A percentile compares a stretch with the other conserved stretches of the same genome.
Conservation (phyloP, 53 echinoderm and acorn worm species). For the Echinarachnius parma region DNA sequence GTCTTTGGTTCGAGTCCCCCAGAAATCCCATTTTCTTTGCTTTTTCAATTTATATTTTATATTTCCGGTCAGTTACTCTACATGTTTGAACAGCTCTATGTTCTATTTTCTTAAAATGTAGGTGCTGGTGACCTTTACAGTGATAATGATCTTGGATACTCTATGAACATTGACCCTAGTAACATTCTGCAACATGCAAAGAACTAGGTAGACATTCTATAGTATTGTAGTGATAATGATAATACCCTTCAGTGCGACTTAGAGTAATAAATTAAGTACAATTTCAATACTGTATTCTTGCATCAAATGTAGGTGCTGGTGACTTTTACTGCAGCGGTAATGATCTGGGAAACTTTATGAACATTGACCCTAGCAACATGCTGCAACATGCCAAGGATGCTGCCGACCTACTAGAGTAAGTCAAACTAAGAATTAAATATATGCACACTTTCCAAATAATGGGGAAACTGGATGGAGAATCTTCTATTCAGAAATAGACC, state of each 20-base stretch:
- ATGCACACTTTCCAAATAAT: too few species aligned
- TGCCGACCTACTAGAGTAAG: constrained; percentile 73
- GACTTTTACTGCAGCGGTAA: constrained; percentile 93
- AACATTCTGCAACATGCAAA: constrained; percentile 57
- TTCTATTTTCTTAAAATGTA: constrained; percentile 26
- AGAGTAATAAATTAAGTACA: neutral
- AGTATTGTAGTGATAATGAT: constrained; percentile 51
- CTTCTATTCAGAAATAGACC: too few species aligned
- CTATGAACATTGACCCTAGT: constrained; percentile 61
- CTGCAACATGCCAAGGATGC: constrained; percentile 59
- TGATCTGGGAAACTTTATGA: constrained; percentile 85
- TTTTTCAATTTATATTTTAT: too few species aligned
- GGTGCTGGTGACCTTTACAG: constrained; percentile 94
- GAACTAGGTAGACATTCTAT: constrained; percentile 56
- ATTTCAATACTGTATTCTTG: too few species aligned
- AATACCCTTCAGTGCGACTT: neutral
- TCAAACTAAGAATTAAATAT: neutral
- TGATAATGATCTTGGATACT: constrained; percentile 91
- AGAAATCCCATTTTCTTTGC: too few species aligned
- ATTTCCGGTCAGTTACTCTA: too few species aligned
- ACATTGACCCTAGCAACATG: constrained; percentile 59
- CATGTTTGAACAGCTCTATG: too few species aligned
- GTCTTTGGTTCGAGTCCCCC: too few species aligned
- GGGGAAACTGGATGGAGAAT: too few species aligned
- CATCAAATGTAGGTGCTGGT: constrained; percentile 70